Percentiles rank a stretch among this genome's conserved stretches.
These are phyloP conservation scores for Drosophila cardini DNA, from an alignment of 1,140 invertebrate species.

Conservation along the genomic window DNA sequence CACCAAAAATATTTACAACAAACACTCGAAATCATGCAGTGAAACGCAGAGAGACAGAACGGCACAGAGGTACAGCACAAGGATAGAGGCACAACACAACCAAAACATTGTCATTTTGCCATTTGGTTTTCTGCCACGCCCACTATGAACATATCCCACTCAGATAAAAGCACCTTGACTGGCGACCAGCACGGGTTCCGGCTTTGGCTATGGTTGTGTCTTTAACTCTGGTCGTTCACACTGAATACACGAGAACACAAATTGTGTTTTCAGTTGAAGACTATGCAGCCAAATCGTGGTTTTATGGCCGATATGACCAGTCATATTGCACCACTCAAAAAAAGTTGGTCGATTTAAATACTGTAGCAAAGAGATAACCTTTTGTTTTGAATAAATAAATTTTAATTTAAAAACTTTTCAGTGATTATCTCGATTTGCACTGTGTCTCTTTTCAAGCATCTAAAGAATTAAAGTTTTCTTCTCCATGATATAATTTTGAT, in stretches of 20 bases:
- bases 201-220: constrained; percentile 3
- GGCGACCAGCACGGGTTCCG: constrained; percentile 41
- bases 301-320: background rate
- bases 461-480: background rate
- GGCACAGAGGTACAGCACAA: constrained; percentile 12
- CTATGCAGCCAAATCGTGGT: constrained; percentile 11
- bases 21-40: constrained; percentile 53
- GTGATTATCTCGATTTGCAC: background rate
- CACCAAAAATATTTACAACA: constrained; percentile 76
- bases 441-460: background rate
- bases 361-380: too few species aligned
- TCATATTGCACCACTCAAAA: too few species aligned
- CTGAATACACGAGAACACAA: constrained; percentile 9
- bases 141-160: constrained; percentile 11
- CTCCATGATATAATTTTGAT: background rate
- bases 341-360: too few species aligned
- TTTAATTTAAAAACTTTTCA: too few species aligned
- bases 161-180: constrained; percentile 30
- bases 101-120: constrained; percentile 37
- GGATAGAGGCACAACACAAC: constrained; percentile 25
- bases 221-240: constrained; percentile 58
- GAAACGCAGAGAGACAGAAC: constrained; percentile 20
- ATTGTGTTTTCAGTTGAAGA: constrained; percentile 26
- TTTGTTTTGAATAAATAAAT: too few species aligned
- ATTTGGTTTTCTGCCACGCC: constrained; percentile 46